phyloP scores from a whole-genome alignment of 2,797 vertebrate genomes.

The Cephalopachus bancanus region DNA sequence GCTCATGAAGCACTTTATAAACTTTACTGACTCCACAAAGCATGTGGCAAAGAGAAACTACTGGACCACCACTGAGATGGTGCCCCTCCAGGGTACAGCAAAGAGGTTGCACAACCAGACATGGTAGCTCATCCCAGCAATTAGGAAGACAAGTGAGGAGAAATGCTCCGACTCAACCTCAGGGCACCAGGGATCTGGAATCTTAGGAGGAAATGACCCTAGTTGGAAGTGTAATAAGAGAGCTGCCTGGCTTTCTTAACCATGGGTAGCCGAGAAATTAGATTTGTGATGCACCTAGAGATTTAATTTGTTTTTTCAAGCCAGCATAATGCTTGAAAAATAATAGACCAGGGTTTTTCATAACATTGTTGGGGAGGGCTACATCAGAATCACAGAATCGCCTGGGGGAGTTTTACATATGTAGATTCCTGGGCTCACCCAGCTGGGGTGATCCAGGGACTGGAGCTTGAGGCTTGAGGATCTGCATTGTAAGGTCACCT shows the following conservation, averaged over 20 bases:
- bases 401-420: slow-evolving; percentile 33
- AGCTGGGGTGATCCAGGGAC: background rate
- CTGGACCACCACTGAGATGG: slow-evolving; percentile 58
- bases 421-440: background rate
- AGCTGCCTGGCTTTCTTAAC: slow-evolving; percentile 71
- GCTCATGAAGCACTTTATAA: slow-evolving; percentile 78
- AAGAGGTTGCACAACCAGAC: slow-evolving; percentile 47
- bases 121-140: slow-evolving; percentile 42
- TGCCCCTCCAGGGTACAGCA: background rate
- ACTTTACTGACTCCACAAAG: slow-evolving; percentile 68
- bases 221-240: slow-evolving; percentile 73
- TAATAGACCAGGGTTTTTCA: slow-evolving; percentile 60
- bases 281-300: slow-evolving; percentile 71
- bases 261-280: slow-evolving; percentile 59
- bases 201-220: slow-evolving; percentile 75
- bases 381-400: background rate
- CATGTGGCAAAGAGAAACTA: slow-evolving; percentile 58
- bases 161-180: slow-evolving; percentile 62
- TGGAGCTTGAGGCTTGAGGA: background rate
- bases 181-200: slow-evolving; percentile 20
- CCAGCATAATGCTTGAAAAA: slow-evolving; percentile 57
- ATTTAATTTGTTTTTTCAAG: slow-evolving; percentile 78
- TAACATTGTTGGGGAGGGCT: background rate
- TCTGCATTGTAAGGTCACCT: background rate
- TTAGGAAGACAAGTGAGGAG: slow-evolving; percentile 64